Percentiles rank a stretch among this genome's conserved stretches.
Evolutionary conservation across 2,888 invertebrate species (phyloP).

Genomic region (Meganola albula): DNA sequence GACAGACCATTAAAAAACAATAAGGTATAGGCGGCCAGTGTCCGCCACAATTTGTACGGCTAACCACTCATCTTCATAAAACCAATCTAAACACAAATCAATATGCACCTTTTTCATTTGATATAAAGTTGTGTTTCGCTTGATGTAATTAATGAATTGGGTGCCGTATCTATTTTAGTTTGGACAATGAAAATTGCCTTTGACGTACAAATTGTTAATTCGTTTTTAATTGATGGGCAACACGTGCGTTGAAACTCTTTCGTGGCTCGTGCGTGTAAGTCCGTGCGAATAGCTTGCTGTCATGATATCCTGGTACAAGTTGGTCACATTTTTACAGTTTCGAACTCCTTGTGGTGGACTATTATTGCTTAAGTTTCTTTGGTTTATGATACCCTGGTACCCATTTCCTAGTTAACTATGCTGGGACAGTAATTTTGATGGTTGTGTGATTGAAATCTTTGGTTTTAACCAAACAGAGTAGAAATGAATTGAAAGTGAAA

Average conservation of each 20-base stretch:
- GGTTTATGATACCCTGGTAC: conserved; percentile 15
- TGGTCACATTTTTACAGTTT: neutral
- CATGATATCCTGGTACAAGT: conserved; percentile 19
- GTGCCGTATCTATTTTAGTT: conserved; percentile 27
- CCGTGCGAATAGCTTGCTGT: conserved; percentile 15
- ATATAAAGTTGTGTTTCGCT: conserved; percentile 11
- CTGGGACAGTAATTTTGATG: too few species aligned
- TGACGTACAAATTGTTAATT: conserved; percentile 55
- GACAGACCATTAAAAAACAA: conserved; percentile 71
- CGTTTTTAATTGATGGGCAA: conserved; percentile 56
- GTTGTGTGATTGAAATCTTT: too few species aligned
- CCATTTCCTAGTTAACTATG: too few species aligned
- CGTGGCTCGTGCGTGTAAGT: conserved; percentile 19
- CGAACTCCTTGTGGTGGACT: conserved; percentile 3
- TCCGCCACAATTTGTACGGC: conserved; percentile 65
- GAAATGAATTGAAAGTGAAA: too few species aligned
- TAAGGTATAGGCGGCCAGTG: conserved; percentile 61
- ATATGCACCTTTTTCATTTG: conserved; percentile 9
- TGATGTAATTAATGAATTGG: neutral
- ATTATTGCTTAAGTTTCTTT: conserved; percentile 6
- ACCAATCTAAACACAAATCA: conserved; percentile 7
- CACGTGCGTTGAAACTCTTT: conserved; percentile 33
- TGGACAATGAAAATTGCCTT: conserved; percentile 40
- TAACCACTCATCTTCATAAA: conserved; percentile 58
- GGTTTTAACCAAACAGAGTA: too few species aligned